Evolutionary conservation across 2,113 vertebrate genomes (phyloP).

Genomic region (Circaetus cinerascens): DNA sequence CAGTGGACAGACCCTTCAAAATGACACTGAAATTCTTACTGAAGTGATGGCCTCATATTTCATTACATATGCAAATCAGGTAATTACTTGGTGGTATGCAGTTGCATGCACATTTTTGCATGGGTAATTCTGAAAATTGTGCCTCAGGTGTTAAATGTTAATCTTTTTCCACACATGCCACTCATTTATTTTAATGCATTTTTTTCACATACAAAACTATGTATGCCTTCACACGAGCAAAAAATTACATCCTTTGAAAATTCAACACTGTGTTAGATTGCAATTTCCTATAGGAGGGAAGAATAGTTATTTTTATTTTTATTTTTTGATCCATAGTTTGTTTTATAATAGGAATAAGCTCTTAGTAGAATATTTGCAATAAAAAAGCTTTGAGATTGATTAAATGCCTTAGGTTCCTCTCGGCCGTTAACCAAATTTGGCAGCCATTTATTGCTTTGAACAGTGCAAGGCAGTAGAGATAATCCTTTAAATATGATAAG

Average conservation of each 20-base stretch:
- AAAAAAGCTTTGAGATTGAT: constrained; percentile 47
- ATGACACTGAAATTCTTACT: neutral
- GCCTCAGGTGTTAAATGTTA: neutral
- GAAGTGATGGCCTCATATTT: neutral
- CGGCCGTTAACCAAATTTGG: constrained; percentile 56
- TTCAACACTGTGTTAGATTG: neutral
- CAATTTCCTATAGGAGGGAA: neutral
- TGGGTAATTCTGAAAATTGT: neutral
- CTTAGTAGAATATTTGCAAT: constrained; percentile 30
- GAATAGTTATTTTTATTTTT: neutral
- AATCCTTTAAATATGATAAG: constrained; percentile 22
- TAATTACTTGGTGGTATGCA: neutral
- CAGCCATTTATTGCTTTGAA: constrained; percentile 47
- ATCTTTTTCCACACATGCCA: neutral
- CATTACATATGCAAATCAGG: neutral
- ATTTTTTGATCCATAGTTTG: neutral
- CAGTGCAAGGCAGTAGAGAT: constrained; percentile 18
- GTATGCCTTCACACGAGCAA: fast-evolving
- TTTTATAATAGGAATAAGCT: constrained; percentile 14
- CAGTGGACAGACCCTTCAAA: neutral
- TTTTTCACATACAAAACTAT: neutral
- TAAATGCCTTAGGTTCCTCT: constrained; percentile 34
- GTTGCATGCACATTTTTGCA: neutral
- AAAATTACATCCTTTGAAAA: neutral
- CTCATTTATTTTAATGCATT: neutral